Conservation (phyloP, 2,888 invertebrate genomes). For the Pediacus dermestoides region DNA sequence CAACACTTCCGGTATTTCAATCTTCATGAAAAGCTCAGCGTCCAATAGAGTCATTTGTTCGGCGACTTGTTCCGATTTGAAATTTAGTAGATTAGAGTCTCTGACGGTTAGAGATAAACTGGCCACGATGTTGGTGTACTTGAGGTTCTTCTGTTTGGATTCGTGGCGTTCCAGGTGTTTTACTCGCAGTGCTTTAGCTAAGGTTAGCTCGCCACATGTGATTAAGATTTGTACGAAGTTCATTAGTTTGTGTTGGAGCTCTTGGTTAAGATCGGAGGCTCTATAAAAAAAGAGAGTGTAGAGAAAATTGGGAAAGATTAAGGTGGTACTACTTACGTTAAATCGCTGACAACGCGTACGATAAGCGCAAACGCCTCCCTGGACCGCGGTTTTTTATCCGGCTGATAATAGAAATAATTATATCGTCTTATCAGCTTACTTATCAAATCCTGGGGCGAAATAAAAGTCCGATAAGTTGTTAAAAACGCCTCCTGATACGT, state of each 20-base stretch:
- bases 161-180: constrained; percentile 83
- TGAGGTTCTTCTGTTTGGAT: constrained; percentile 37
- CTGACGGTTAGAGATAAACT: constrained; percentile 43
- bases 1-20: constrained; percentile 95
- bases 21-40: constrained; percentile 90
- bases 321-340: constrained; percentile 70
- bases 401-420: constrained; percentile 70
- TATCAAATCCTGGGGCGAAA: constrained; percentile 81
- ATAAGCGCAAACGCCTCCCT: constrained; percentile 88
- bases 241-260: constrained; percentile 77
- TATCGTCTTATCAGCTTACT: constrained; percentile 78
- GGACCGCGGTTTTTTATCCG: constrained; percentile 72
- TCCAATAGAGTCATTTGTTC: constrained; percentile 98
- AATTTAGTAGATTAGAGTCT: constrained; percentile 73
- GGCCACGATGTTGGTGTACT: constrained; percentile 30
- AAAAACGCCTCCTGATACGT: constrained; percentile 97
- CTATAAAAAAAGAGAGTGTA: constrained; percentile 56
- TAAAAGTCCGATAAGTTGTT: constrained; percentile 95
- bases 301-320: too few relatives aligned
- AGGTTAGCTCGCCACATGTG: constrained; percentile 84
- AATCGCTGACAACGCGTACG: constrained; percentile 90
- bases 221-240: constrained; percentile 93
- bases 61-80: constrained; percentile 92
- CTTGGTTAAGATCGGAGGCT: constrained; percentile 78
- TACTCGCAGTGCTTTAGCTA: constrained; percentile 85